Evolutionary conservation across 2,888 invertebrate genomes (phyloP), one percentile per base, ranked within the genome.

Genomic region (Mallateleia sp.): DNA sequence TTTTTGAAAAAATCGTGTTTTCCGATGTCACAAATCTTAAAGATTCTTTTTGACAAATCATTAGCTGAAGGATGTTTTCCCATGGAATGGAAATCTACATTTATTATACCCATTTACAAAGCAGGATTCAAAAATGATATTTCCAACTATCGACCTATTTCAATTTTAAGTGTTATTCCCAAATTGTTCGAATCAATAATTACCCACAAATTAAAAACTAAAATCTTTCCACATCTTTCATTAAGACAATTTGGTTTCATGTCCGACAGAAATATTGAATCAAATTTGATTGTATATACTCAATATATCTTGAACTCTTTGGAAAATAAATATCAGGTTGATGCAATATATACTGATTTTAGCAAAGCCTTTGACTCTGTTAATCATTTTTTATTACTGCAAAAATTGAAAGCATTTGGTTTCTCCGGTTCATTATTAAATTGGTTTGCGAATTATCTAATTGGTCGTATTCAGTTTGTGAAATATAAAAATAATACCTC

Each of bases 341-440:
- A 58, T 25, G 18, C 24, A 2, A 25, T 58, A n/a, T 58, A 58
- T 32, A 28, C 15, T 8, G 58, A 58, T 58, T 58, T 58, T 25
- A 28, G 28, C 15, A 58, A 58, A n/a, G 58, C 58, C 3, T 58
- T 58, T 32, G 58, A 58, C 25, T 15, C 25, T n/a, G 58, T 58
- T 25, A 58, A 58, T 14, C 58, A 58, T 14, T 6, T 9, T 7
- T 20, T 58, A 24, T 25, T 58, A 32, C n/a, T 58, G 22, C 7
- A n/a, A 6, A 58, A 58, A 11, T 25, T 58, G 7, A 25, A 58
- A 28, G 3, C 25, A 28, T 32, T 58, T 58, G 58, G 58, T 25
- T 2, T 58, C 6, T 8, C 3, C 25, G 58, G 58, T 6, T 25
- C 25, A 4, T n/a, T 58, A 22, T 25, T 58, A 32, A 20, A 7